Evolutionary conservation across 1,140 invertebrate genomes (phyloP), one percentile per base, ranked within the genome.

Genomic region (Leptinotarsa undecemlineata): DNA sequence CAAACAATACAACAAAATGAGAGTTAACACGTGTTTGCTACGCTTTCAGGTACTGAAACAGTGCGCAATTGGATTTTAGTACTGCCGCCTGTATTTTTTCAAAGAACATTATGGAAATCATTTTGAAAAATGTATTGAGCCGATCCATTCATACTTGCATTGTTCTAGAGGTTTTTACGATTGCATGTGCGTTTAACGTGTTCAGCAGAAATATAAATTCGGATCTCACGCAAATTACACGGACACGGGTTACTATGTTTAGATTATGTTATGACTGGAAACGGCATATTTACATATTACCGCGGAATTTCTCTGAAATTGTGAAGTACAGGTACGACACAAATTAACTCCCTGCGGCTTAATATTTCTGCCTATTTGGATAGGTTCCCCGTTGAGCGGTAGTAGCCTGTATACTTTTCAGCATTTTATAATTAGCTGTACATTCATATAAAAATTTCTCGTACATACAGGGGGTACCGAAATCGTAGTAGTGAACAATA

Each of bases 211-310:
- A 15, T 57, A 57, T 57, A 57, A 57, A 57, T 57, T 57, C 51
- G 51, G n/a, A 57, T 57, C n/a, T 19, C 33, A 42, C 33, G 33
- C 33, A 42, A 42, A 42, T 42, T 42, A 42, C 33, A 42, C 33
- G 33, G 33, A 57, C 15, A 17, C 15, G 51, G 51, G 15, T 57
- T 57, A 17, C 51, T 57, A 57, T 57, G 51, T 57, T 57, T 57
- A 57, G 51, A 57, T 57, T 57, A 57, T 57, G 51, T 57, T 57
- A 57, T 57, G 51, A 57, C 51, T 57, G 15, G 51, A 57, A 57
- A 57, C 51, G 14, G 13, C 51, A 57, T 57, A 57, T 57, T 57
- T 57, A n/a, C 14, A 17, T 57, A 57, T 57, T 15, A 57, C 15
- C n/a, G 51, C 3, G 15, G n/a, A 57, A 57, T 57, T 57, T 57